A percentile compares a stretch with the other conserved stretches of the same genome.
phyloP scores from a whole-genome alignment of 2,888 invertebrate genomes.

The Dolomedes plantarius region DNA sequence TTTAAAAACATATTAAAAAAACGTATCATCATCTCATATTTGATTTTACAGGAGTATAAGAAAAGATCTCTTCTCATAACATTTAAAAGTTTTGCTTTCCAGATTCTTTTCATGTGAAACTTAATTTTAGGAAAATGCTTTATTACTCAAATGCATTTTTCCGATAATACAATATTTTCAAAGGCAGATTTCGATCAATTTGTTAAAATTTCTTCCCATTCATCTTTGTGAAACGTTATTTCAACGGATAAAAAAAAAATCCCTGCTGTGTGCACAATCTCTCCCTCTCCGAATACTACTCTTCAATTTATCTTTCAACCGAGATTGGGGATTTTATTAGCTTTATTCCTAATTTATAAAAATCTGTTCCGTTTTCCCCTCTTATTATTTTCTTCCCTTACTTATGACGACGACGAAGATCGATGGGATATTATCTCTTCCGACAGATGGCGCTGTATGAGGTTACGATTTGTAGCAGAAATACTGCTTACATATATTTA shows the following conservation, averaged over 20 bases:
- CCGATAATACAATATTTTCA: too few species aligned
- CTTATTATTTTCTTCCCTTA: constrained; percentile 10
- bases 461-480: neutral
- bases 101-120: too few species aligned
- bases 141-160: too few species aligned
- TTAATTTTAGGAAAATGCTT: too few species aligned
- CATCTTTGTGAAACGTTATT: too few species aligned
- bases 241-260: neutral
- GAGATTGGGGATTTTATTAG: constrained; percentile 11
- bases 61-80: too few species aligned
- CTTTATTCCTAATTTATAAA: constrained; percentile 16
- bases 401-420: neutral
- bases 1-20: too few species aligned
- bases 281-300: neutral
- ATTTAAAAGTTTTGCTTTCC: too few species aligned
- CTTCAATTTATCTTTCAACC: constrained; percentile 9
- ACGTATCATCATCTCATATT: too few species aligned
- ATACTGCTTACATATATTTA: neutral
- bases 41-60: too few species aligned
- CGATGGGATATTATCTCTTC: neutral
- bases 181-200: too few species aligned
- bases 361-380: neutral
- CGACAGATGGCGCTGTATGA: neutral
- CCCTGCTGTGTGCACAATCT: neutral
- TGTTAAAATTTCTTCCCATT: too few species aligned